phyloP scores from a whole-genome alignment of 2,888 invertebrate genomes.

The Cantharis rustica region DNA sequence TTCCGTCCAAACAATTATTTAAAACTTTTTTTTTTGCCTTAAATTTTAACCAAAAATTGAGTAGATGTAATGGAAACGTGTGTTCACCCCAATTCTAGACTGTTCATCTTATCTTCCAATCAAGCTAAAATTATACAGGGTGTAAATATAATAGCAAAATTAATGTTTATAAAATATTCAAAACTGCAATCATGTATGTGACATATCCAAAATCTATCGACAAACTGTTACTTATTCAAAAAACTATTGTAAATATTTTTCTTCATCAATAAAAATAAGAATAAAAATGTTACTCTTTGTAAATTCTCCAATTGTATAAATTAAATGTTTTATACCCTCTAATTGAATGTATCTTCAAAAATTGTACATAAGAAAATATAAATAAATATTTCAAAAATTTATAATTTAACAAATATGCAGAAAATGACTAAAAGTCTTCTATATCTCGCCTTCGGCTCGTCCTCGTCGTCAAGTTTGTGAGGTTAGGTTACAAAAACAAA shows the following conservation, averaged over 20 bases:
- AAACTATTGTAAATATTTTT: constrained; percentile 22
- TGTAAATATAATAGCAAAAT: constrained; percentile 25
- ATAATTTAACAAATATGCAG: not conserved
- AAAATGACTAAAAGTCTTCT: too few species aligned
- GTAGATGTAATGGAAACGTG: not conserved
- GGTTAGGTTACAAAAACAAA: not conserved
- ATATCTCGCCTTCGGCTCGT: too few species aligned
- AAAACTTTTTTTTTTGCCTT: not conserved
- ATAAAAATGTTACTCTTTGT: constrained; percentile 9
- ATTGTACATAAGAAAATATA: constrained; percentile 20
- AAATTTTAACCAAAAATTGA: not conserved
- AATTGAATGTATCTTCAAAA: constrained; percentile 17
- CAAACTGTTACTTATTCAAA: constrained; percentile 15
- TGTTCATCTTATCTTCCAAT: constrained; percentile 21
- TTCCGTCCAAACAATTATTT: not conserved
- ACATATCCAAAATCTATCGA: constrained; percentile 23
- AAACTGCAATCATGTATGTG: constrained; percentile 22
- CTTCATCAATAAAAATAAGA: constrained; percentile 13
- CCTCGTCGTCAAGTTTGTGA: not conserved
- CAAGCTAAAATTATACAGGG: constrained; percentile 33
- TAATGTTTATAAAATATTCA: constrained; percentile 20
- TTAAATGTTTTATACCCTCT: constrained; percentile 28
- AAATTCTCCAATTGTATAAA: constrained; percentile 21
- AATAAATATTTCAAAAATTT: constrained; percentile 5
- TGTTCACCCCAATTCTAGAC: not conserved